Percentiles rank a stretch among this genome's conserved stretches.
These are phyloP conservation scores for Ascidia mentula DNA, from an alignment of 23 tunicate species.

Conservation along the genomic window DNA sequence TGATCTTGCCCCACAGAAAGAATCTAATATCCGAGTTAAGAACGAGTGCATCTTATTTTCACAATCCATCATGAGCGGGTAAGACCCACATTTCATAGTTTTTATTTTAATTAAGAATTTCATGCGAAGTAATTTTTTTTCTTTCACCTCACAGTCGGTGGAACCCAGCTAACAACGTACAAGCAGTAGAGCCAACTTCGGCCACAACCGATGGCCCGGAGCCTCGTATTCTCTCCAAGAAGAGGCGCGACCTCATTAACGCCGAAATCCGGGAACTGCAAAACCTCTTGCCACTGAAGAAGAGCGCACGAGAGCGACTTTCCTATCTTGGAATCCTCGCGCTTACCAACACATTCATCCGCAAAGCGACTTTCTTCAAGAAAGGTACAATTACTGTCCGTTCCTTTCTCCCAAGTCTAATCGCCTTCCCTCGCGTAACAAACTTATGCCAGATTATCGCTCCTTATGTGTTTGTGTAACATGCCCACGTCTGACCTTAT, in stretches of 20 bases:
- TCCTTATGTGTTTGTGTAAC: no score
- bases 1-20: slow-evolving; percentile 60
- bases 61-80: slow-evolving; percentile 95
- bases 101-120: background rate
- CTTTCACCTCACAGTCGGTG: slow-evolving; percentile 29
- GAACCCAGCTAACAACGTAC: slow-evolving; percentile 48
- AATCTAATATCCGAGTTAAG: slow-evolving; percentile 64
- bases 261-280: slow-evolving; percentile 95
- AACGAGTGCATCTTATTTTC: slow-evolving; percentile 93
- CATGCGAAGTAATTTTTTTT: background rate
- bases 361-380: slow-evolving; percentile 97
- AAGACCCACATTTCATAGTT: slow-evolving; percentile 3
- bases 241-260: slow-evolving; percentile 89
- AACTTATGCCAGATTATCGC: no score
- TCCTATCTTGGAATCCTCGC: slow-evolving; percentile 94
- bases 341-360: slow-evolving; percentile 91
- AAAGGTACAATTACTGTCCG: slow-evolving; percentile 48
- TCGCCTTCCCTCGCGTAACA: no score
- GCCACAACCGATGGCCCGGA: slow-evolving; percentile 80
- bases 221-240: slow-evolving; percentile 89
- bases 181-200: slow-evolving; percentile 26
- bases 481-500: no score
- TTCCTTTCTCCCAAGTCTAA: no score
- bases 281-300: slow-evolving; percentile 90
- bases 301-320: slow-evolving; percentile 88